Evolutionary conservation across 2,113 vertebrate species (phyloP).

Genomic region (Pollachius pollachius): DNA sequence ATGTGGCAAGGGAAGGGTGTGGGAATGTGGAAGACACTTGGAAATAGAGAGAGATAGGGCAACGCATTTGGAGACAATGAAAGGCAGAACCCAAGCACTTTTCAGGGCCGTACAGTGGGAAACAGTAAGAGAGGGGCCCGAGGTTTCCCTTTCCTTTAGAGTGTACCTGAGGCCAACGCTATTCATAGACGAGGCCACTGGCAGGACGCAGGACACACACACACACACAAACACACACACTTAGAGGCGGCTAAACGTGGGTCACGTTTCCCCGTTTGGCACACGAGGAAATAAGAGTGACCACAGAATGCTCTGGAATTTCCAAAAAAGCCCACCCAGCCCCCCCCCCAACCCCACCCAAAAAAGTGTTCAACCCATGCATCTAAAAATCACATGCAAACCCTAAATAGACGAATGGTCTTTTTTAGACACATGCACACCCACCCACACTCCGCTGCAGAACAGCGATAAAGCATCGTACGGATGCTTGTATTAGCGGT

Average conservation of each 20-base stretch:
- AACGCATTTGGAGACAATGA: not conserved
- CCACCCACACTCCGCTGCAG: too few relatives aligned
- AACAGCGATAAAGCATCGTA: too few relatives aligned
- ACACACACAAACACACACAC: slow-evolving; percentile 24
- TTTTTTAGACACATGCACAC: too few relatives aligned
- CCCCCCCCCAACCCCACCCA: slow-evolving; percentile 12
- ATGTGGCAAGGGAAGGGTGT: not conserved
- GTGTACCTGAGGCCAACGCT: slow-evolving; percentile 47
- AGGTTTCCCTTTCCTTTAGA: not conserved
- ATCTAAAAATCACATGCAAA: slow-evolving; percentile 31
- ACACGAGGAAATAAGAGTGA: slow-evolving; percentile 51
- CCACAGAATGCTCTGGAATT: slow-evolving; percentile 49
- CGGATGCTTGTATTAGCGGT: not conserved
- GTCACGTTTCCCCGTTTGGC: slow-evolving; percentile 35
- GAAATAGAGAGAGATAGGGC: too few relatives aligned
- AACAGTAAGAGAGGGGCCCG: not conserved
- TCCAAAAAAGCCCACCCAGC: slow-evolving; percentile 33
- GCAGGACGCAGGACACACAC: slow-evolving; percentile 36
- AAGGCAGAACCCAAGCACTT: not conserved
- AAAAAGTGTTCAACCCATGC: slow-evolving; percentile 15
- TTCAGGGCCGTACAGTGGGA: not conserved
- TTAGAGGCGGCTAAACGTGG: slow-evolving; percentile 19
- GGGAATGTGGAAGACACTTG: not conserved
- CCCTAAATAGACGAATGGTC: not conserved
- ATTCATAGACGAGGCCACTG: slow-evolving; percentile 34